Evolutionary conservation across 2,888 invertebrate genomes (phyloP).

Genomic region (Mimas tiliae): DNA sequence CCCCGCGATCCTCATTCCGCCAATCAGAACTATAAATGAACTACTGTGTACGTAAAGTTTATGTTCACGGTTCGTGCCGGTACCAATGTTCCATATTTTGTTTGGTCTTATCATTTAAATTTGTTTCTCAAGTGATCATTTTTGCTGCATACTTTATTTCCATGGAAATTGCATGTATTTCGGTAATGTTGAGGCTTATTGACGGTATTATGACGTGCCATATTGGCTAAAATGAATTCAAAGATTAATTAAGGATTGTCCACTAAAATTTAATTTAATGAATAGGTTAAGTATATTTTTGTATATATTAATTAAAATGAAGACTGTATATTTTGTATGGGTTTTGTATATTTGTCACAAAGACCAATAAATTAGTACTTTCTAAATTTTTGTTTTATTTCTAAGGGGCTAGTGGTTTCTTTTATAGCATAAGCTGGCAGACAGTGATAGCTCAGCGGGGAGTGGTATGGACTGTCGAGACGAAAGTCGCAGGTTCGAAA

Average conservation of each 20-base stretch:
- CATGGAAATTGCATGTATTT: neutral
- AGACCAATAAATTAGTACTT: slow-evolving; percentile 27
- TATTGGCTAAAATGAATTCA: slow-evolving; percentile 36
- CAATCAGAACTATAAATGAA: too few species aligned
- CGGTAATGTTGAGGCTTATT: slow-evolving; percentile 38
- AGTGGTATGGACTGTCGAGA: too few species aligned
- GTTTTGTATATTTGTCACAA: slow-evolving; percentile 42
- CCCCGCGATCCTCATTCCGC: too few species aligned
- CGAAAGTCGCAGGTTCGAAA: too few species aligned
- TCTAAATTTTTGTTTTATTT: slow-evolving; percentile 22
- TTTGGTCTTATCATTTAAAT: too few species aligned
- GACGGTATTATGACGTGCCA: slow-evolving; percentile 29
- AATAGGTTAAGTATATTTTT: slow-evolving; percentile 48
- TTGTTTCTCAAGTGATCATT: neutral
- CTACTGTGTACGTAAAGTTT: too few species aligned
- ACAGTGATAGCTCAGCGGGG: too few species aligned
- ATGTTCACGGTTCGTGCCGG: too few species aligned
- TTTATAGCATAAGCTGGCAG: too few species aligned
- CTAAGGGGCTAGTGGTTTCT: too few species aligned
- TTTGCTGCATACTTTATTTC: neutral
- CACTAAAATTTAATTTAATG: slow-evolving; percentile 21
- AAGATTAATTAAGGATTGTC: slow-evolving; percentile 26
- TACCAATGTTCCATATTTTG: too few species aligned
- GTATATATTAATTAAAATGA: slow-evolving; percentile 60
- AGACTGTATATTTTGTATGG: slow-evolving; percentile 82